A percentile compares a stretch with the other conserved stretches of the same genome.
Conservation (phyloP, 1,140 invertebrate genomes). For the Wiebesia pumilae region DNA sequence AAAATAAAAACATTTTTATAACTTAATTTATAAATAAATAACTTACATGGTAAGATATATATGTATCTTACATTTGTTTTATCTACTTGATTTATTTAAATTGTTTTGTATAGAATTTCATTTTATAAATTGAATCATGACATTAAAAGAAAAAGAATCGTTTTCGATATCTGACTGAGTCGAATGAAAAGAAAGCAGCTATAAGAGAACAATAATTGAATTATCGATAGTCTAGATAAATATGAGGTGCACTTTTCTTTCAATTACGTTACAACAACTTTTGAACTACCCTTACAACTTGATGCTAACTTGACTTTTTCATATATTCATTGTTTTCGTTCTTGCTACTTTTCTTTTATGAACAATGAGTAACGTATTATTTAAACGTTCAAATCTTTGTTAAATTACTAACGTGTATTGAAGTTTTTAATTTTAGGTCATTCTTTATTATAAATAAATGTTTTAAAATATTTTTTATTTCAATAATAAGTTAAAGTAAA, state of each 20-base stretch:
- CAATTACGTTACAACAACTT: constrained; percentile 42
- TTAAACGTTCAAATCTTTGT: not conserved
- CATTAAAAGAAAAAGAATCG: constrained; percentile 12
- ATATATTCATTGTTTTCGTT: constrained; percentile 25
- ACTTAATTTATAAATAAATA: not conserved
- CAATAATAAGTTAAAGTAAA: no score
- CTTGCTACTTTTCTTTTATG: not conserved
- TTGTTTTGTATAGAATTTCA: not conserved
- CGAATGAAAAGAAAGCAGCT: constrained; percentile 71
- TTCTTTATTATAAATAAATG: no score
- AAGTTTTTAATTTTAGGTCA: no score
- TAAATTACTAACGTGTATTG: no score
- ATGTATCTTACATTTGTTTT: not conserved
- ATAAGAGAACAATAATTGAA: constrained; percentile 62
- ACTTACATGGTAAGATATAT: not conserved
- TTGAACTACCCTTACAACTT: constrained; percentile 5
- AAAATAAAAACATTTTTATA: no score
- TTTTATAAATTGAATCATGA: not conserved
- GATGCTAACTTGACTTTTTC: constrained; percentile 1
- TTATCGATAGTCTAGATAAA: constrained; percentile 67
- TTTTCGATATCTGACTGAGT: constrained; percentile 55
- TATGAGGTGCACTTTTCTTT: constrained; percentile 53
- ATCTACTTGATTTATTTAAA: not conserved
- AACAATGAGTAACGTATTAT: not conserved
- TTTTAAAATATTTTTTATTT: no score